phyloP scores from a whole-genome alignment of 2,888 invertebrate genomes.

The Brassicogethes aeneus region DNA sequence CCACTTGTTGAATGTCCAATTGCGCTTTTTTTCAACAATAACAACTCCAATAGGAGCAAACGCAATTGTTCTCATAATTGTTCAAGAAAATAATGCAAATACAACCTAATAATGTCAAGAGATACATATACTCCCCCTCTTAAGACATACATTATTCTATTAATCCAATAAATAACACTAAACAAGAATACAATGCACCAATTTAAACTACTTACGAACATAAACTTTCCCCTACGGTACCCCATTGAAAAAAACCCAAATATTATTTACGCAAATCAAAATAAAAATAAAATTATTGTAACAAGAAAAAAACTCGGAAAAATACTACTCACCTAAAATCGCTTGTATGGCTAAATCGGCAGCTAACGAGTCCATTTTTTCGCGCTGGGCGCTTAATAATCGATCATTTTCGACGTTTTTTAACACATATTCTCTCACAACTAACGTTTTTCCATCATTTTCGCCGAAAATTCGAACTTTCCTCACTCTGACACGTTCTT shows the following conservation, averaged over 20 bases:
- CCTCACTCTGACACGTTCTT: conserved; percentile 27
- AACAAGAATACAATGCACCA: background rate
- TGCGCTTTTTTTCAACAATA: too few relatives aligned
- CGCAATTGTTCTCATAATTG: background rate
- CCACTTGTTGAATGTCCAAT: background rate
- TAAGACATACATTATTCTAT: background rate
- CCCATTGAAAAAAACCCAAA: too few relatives aligned
- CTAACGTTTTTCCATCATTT: conserved; percentile 20
- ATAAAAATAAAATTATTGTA: too few relatives aligned
- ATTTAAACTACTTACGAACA: too few relatives aligned
- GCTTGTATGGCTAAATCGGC: conserved; percentile 35
- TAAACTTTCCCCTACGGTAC: too few relatives aligned
- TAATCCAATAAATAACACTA: background rate
- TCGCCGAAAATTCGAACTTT: conserved; percentile 17
- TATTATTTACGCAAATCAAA: too few relatives aligned
- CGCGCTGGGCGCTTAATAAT: conserved; percentile 14
- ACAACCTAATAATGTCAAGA: background rate
- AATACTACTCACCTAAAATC: conserved; percentile 34
- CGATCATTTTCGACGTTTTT: conserved; percentile 23
- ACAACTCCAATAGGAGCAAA: too few relatives aligned
- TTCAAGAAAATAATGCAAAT: background rate
- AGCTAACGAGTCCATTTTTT: conserved; percentile 33
- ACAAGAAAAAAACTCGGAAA: too few relatives aligned
- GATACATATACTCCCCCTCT: background rate
- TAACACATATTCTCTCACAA: conserved; percentile 10